phyloP scores from a whole-genome alignment of 37 sponge, comb jelly and placozoan genomes.

The Cliona cf. orientalis region DNA sequence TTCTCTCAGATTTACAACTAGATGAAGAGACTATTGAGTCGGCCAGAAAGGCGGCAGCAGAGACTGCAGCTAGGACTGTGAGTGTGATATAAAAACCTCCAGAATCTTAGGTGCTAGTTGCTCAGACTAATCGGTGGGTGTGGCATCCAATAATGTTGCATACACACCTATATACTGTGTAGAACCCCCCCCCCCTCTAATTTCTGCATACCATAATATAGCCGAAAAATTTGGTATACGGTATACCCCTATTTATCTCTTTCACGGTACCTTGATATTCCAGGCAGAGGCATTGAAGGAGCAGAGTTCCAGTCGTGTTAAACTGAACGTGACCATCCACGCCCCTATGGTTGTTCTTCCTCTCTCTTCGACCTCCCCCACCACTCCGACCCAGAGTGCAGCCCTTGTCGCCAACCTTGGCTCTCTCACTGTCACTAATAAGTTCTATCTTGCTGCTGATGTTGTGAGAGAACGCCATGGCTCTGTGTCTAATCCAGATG shows the following conservation, averaged over 20 bases:
- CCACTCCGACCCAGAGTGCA: neutral
- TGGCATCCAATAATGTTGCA: neutral
- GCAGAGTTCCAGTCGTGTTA: constrained; percentile 43
- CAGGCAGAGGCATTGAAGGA: constrained; percentile 53
- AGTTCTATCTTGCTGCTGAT: constrained; percentile 10
- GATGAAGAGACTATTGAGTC: constrained; percentile 56
- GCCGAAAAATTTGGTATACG: neutral
- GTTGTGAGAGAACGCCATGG: neutral
- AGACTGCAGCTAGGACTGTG: constrained; percentile 55
- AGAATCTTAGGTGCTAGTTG: neutral
- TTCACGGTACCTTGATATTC: neutral
- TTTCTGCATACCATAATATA: neutral
- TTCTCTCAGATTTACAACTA: constrained; percentile 31
- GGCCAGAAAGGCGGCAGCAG: constrained; percentile 49
- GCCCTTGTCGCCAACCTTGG: constrained; percentile 62
- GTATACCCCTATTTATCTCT: neutral
- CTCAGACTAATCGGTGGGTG: too few species aligned
- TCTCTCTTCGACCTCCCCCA: constrained; percentile 19
- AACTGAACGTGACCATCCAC: constrained; percentile 17
- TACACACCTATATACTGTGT: neutral
- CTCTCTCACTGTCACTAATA: constrained; percentile 35
- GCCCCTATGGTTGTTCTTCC: constrained; percentile 53
- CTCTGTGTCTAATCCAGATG: neutral
- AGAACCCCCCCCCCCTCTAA: neutral
- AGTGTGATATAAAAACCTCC: neutral